Base-by-base conservation (phyloP, 2,113 vertebrate genomes). In the Leucoraja erinaceus region DNA sequence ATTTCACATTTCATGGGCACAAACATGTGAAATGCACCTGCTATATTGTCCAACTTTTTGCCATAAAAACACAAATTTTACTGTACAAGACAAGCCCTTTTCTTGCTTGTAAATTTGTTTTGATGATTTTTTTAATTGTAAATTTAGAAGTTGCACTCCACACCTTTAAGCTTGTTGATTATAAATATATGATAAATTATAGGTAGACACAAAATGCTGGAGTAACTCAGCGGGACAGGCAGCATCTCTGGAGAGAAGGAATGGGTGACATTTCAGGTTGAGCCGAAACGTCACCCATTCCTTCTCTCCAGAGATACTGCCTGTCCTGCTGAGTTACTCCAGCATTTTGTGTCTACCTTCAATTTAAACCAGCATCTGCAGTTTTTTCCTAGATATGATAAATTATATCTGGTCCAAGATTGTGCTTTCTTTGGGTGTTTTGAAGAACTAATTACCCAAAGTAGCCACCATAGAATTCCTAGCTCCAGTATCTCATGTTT, bases 131-230 rank as follows among this genome's bases (percentile, higher is more conserved):
- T 77, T 72, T 72, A 38, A 72, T 72, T 72, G 18, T 91, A 38
- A 54, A 91, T 91, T 74, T 91, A 91, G 90, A 72, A 91, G 90
- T 91, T 91, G 63, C 90, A 47, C 33, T 28, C 33, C 90, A 72
- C 68, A 33, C 2, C 63, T 90, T 91, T 22, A 54, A 91, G 18
- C 10, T 31, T 74, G 33, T 91, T 47, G 31, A 6, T 54, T 22
- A 70, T 47, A 28, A 47, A 47, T 47, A 47, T 47, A 47, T 47
- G 38, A 47, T 47, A 47, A 47, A 47, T 47, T 47, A 47, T 47
- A 47, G 38, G 38, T 47, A 47, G 38, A 47, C 3, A 47, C 38
- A 47, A 47, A 47, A 47, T 47, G 38, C 38, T 47, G 38, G 38
- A 47, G 38, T 47, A 47, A 47, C 38, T 47, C 38, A 47, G 38